Evolutionary conservation across 2,113 vertebrate species (phyloP), one percentile per base, ranked within the genome.

Genomic region (Neopipo cinnamomea): DNA sequence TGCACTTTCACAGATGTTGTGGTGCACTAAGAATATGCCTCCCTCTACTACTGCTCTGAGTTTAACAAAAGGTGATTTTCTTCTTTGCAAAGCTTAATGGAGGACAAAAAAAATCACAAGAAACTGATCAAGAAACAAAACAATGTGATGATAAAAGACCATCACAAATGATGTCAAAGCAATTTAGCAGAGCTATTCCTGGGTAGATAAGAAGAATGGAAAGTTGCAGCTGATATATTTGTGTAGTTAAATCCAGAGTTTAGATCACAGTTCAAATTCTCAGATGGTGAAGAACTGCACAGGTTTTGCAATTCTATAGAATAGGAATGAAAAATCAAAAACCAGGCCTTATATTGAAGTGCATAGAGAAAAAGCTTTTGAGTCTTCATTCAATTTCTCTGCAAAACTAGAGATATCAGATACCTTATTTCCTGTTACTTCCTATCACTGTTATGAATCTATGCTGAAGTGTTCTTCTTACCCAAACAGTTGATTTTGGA

Each of bases 391-490:
- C 23, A 49, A 44, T 7, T 46, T 35, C 27, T 66, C 14, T 75
- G 16, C 24, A 78, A 66, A 76, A 62, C 24, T 47, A 28, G 23
- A n/a, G 39, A n/a, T 50, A 23, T 85, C 66, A 28, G 17, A 9
- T 44, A 19, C 14, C 74, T 42, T 12, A 33, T 75, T 58, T 70
- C 74, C 61, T 52, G 10, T 58, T 85, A 58, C 31, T 49, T 92
- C 8, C 5, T 49, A 25, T 11, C 0, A 0, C 12, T 53, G 4
- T 27, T 47, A 15, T 53, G 7, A 58, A 68, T 52, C 37, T 52
- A 75, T 24, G 30, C 23, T 89, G 61, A 61, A 66, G 27, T 33
- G 16, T 11, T 49, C 81, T 90, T 41, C 50, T 28, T 11, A 35
- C 11, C 8, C 24, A 67, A 35, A 70, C 3, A 44, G 13, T 21